Base-by-base conservation (phyloP, 2,797 vertebrate species). In the Margarornis squamiger region DNA sequence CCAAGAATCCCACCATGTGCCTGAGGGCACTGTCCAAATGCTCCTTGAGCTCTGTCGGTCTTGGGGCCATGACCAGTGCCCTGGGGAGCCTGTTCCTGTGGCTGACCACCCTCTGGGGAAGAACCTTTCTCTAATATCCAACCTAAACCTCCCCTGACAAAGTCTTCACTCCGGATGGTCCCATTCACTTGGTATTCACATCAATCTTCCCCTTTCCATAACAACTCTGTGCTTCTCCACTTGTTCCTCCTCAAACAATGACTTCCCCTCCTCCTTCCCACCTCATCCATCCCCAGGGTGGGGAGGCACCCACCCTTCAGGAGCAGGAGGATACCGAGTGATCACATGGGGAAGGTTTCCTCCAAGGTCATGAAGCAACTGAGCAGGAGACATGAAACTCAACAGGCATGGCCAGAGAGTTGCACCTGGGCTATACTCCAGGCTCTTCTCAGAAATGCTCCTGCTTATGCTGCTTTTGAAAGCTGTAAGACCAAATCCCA, bases 1-100 rank as follows among this genome's bases (percentile, higher is more conserved):
- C 23, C 58, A 39, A 4, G 21, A 63, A 39, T 72, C 30, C 38
- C 39, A 72, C 18, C 8, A 30, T 36, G 7, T 66, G 17, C 29
- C 65, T 77, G 79, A 52, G 10, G 46, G 22, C 2, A 0, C 8
- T 41, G 24, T 59, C 34, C 45, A 52, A 77, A 52, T 0, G 0
- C 26, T 65, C 12, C n/a, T 39, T 6, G 29, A 58, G 18, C 38
- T 72, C 52, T 52, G 45, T 7, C 18, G 58, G 21, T n/a, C 38
- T 63, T 21, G 43, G 14, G n/a, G 14, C 45, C 6, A 17, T 51
- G 24, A 0, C 45, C 17, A 30, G 55, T 45, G 62, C 58, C n/a
- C 45, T 46, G 45, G 24, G 29, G 21, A 71, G 58, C 38, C 38
- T 58, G 20, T 1, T 1, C 58, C 66, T 52, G 45, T 46, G 51